A percentile compares a stretch with the other conserved stretches of the same genome.
These are phyloP conservation scores for Drosophila leontia DNA, from an alignment of 1,140 invertebrate genomes.

Conservation along the genomic window DNA sequence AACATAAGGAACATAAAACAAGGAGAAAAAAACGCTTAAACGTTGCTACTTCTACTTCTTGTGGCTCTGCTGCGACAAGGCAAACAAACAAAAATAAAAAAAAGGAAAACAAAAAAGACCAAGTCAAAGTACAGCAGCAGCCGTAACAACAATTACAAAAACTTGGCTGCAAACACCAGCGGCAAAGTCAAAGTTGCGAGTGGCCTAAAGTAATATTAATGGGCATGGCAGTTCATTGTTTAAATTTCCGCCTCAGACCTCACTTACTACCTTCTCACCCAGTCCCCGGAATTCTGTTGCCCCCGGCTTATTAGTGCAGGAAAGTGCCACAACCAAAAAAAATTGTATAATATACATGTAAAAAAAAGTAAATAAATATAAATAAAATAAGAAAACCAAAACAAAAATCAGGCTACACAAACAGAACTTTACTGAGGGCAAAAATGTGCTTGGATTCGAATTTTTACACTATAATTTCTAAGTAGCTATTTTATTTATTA, in stretches of 20 bases:
- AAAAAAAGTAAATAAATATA: background rate
- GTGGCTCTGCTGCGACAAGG: constrained; percentile 34
- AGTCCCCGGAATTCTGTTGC: constrained; percentile 12
- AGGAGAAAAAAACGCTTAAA: constrained; percentile 15
- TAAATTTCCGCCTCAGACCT: constrained; percentile 58
- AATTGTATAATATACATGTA: background rate
- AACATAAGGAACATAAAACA: constrained; percentile 23
- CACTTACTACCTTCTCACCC: background rate
- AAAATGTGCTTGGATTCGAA: background rate
- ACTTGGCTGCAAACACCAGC: constrained; percentile 34
- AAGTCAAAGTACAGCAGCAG: constrained; percentile 7
- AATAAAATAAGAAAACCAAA: background rate
- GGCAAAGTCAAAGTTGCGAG: constrained; percentile 71
- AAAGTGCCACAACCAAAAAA: constrained; percentile 47
- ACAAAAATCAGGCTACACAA: background rate
- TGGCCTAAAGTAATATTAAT: constrained; percentile 79
- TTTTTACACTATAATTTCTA: background rate
- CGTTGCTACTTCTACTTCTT: constrained; percentile 4
- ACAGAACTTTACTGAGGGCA: background rate
- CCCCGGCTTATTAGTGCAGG: constrained; percentile 62
- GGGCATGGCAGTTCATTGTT: constrained; percentile 78
- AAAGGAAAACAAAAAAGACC: background rate
- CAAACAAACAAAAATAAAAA: constrained; percentile 28
- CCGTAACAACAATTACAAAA: constrained; percentile 7
- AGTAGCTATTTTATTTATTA: background rate